Conservation (phyloP, 2,113 vertebrate species). For the Notothenia coriiceps region DNA sequence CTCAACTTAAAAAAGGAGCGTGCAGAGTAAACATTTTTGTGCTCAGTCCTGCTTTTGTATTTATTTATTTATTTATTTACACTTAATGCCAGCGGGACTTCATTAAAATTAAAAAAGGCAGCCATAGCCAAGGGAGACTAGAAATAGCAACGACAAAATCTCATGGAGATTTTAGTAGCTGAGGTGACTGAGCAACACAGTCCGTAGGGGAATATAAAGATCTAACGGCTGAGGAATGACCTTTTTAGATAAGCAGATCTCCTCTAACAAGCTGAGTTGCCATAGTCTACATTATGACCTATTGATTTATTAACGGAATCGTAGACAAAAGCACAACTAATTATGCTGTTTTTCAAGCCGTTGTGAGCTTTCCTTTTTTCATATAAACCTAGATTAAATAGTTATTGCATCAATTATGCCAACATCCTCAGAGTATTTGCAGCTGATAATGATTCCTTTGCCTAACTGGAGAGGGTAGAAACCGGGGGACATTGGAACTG, state of each 20-base stretch:
- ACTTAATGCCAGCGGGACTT: constrained; percentile 68
- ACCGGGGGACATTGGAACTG: constrained; percentile 7
- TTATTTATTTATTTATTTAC: constrained; percentile 46
- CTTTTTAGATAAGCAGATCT: constrained; percentile 22
- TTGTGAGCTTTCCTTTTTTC: constrained; percentile 10
- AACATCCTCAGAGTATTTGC: constrained; percentile 1
- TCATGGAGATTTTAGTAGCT: constrained; percentile 4
- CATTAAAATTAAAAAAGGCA: constrained; percentile 76
- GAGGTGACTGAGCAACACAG: constrained; percentile 42
- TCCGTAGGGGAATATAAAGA: background rate
- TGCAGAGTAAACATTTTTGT: constrained; percentile 11
- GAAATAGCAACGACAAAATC: constrained; percentile 68
- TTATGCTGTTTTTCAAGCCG: background rate
- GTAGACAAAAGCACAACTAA: constrained; percentile 22
- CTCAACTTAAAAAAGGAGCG: background rate
- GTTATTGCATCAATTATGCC: constrained; percentile 31
- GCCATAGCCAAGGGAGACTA: constrained; percentile 61
- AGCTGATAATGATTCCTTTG: constrained; percentile 28
- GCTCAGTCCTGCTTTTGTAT: constrained; percentile 22
- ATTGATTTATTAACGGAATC: constrained; percentile 20
- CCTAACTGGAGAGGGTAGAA: constrained; percentile 10
- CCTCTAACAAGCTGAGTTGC: constrained; percentile 20
- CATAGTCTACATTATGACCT: constrained; percentile 12
- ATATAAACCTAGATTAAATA: constrained; percentile 4
- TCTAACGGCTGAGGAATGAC: constrained; percentile 37